These are phyloP conservation scores for Dolomedes plantarius DNA, from an alignment of 2,888 invertebrate genomes.

Conservation along the genomic window DNA sequence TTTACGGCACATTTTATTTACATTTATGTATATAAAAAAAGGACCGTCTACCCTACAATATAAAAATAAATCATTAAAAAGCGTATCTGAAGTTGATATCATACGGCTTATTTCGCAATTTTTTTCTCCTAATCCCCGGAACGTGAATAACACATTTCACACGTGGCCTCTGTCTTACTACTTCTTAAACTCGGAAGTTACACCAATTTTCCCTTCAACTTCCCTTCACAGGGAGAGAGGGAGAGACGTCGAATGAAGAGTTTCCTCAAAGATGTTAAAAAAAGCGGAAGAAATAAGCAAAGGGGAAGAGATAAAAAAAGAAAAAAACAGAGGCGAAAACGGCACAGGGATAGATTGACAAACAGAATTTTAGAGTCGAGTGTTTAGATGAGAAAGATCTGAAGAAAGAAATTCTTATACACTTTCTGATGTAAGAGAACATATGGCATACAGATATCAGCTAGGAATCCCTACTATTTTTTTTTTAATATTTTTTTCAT, in stretches of 20 bases:
- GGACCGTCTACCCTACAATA: too few relatives aligned
- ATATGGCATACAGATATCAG: conserved; percentile 68
- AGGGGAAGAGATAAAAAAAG: background rate
- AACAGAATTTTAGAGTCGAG: conserved; percentile 52
- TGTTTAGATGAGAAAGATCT: conserved; percentile 52
- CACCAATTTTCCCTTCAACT: conserved; percentile 33
- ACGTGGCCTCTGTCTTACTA: background rate
- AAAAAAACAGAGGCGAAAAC: conserved; percentile 11
- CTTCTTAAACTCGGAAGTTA: conserved; percentile 1
- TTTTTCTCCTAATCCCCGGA: background rate
- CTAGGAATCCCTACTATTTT: background rate
- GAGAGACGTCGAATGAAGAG: conserved; percentile 1
- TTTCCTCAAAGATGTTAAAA: conserved; percentile 17
- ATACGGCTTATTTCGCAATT: background rate
- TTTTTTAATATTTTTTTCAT: conserved; percentile 2
- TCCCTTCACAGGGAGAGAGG: too few relatives aligned
- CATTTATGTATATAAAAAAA: too few relatives aligned
- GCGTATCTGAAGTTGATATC: too few relatives aligned
- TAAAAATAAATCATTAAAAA: too few relatives aligned
- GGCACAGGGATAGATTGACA: conserved; percentile 42
- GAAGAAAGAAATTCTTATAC: conserved; percentile 48
- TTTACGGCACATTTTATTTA: too few relatives aligned
- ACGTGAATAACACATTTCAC: background rate
- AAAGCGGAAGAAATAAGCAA: conserved; percentile 15
- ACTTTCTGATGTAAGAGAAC: conserved; percentile 39